Evolutionary conservation across 2,888 invertebrate species (phyloP), one percentile per base, ranked within the genome.

Genomic region (Anaspis maculata): DNA sequence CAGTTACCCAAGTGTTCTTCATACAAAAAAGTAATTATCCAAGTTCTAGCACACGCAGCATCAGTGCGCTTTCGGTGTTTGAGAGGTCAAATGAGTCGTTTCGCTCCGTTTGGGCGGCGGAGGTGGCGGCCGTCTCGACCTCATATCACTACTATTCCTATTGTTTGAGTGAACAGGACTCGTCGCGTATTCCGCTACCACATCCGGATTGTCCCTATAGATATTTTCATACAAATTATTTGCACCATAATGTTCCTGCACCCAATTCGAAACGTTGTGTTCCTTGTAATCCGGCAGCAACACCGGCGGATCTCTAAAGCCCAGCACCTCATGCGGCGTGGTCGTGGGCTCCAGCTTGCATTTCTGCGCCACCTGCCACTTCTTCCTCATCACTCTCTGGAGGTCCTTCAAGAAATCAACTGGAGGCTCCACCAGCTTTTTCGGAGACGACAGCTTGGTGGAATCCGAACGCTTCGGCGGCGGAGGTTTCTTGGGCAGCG

Each of bases 361-460:
- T 59, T 91, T 91, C 56, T 92, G 90, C 2, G 91, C 90, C 1
- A 91, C 89, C 55, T 89, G 87, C 87, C 87, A 87, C 56, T 92
- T 92, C 57, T 90, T 90, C 45, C 87, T 75, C 87, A 92, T 91
- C 1, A 92, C 91, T 30, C 90, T 72, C 57, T 92, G 91, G 27
- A 92, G 69, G 61, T 92, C 91, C 57, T 85, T 83, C 25, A 92
- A 69, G 56, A 92, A 91, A 37, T 86, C 86, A 14, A 79, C 77
- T 1, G 85, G 83, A 2, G 86, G 84, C 52, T 84, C 83, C 0
- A 76, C 74, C 15, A 86, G 63, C 49, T 83, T 83, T 58, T 83
- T 85, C 3, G 84, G 86, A 5, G 83, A 83, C 2, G 86, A 77
- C 2, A 85, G 66, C 27, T 77, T 72, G 1, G 83, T 83, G 44